Conservation (phyloP, 2,113 vertebrate genomes). For the Pelobates fuscus region DNA sequence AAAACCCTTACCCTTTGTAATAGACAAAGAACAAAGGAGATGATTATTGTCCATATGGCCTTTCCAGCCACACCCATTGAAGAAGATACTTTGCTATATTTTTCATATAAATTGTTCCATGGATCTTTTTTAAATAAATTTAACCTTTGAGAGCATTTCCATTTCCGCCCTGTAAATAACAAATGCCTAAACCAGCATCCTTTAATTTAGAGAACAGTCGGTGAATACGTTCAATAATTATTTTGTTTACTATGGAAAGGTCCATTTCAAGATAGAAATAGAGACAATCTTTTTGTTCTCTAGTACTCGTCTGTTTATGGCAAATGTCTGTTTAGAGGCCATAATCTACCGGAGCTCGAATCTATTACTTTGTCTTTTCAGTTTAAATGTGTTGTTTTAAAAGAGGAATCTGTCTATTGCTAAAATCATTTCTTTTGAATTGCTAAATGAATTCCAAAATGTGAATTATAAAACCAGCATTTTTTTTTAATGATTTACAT, state of each 20-base stretch:
- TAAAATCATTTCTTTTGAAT: conserved; percentile 8
- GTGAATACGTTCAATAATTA: background rate
- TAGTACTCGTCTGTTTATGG: background rate
- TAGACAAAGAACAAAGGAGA: no score
- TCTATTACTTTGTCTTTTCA: conserved; percentile 10
- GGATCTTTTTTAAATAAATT: background rate
- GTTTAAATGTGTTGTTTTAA: background rate
- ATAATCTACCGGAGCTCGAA: conserved; percentile 1
- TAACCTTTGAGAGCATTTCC: background rate
- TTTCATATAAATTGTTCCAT: background rate
- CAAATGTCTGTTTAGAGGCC: conserved; percentile 4
- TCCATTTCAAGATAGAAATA: background rate
- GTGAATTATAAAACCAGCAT: background rate
- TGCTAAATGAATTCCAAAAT: conserved; percentile 8
- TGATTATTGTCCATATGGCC: no score
- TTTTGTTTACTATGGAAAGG: conserved; percentile 12
- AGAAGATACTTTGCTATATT: background rate
- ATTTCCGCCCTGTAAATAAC: background rate
- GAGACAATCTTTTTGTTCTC: conserved; percentile 3
- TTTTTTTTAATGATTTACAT: background rate
- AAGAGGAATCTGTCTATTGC: background rate
- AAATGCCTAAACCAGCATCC: background rate
- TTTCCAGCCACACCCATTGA: no score
- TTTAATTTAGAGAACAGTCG: conserved; percentile 1
- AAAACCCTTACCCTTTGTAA: no score